Evolutionary conservation across 2,113 vertebrate species (phyloP).

Genomic region (Dromas ardeola): DNA sequence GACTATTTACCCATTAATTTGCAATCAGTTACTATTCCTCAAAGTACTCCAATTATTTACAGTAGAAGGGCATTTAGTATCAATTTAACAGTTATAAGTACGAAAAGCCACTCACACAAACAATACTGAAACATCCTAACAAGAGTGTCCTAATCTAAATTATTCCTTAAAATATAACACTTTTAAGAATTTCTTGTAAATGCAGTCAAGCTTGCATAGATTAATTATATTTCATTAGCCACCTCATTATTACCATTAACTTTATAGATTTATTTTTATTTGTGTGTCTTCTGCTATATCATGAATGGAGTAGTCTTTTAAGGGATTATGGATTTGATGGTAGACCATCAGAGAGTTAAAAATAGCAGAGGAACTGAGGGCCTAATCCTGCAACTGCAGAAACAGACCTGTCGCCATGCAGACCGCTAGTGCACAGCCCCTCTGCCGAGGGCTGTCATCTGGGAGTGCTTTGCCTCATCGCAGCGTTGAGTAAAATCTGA

Average conservation of each 20-base stretch:
- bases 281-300: neutral
- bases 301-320: neutral
- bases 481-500: neutral
- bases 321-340: neutral
- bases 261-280: neutral
- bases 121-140: neutral
- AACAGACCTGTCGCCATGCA: neutral
- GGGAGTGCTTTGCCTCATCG: neutral
- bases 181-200: neutral
- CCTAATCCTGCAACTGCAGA: neutral
- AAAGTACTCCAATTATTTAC: neutral
- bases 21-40: neutral
- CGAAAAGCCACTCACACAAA: neutral
- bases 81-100: neutral
- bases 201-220: neutral
- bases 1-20: neutral
- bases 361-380: neutral
- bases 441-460: neutral
- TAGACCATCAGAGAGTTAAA: neutral
- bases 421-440: fast-evolving
- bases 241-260: neutral
- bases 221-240: neutral
- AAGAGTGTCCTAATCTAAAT: neutral
- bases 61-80: neutral
- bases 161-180: neutral